Conservation (phyloP, 2,113 vertebrate species). For the Chaenocephalus aceratus region DNA sequence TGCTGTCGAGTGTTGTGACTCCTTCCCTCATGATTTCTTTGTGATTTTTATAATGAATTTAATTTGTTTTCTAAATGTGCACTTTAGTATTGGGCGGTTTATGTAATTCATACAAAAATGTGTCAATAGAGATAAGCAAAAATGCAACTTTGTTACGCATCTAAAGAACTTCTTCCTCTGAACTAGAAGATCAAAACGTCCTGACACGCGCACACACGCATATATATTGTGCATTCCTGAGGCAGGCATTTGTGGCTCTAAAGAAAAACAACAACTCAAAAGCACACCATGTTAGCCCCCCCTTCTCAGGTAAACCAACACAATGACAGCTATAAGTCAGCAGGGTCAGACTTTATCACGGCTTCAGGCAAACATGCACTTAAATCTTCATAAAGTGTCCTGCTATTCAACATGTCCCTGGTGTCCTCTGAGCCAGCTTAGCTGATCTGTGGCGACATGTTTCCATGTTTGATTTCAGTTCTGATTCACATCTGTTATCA, state of each 20-base stretch:
- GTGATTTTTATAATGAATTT: background rate
- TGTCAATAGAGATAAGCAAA: background rate
- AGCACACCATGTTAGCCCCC: constrained; percentile 11
- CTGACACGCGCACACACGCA: background rate
- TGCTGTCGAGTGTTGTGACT: background rate
- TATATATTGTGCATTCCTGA: constrained; percentile 45
- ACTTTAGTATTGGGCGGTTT: background rate
- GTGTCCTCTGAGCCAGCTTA: background rate
- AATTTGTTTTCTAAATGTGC: background rate
- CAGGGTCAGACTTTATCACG: constrained; percentile 24
- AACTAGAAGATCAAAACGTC: constrained; percentile 28
- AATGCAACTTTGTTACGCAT: constrained; percentile 1
- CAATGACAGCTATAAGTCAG: constrained; percentile 38
- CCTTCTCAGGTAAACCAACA: constrained; percentile 31
- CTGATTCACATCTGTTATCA: constrained; percentile 22
- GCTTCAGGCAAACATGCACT: constrained; percentile 25
- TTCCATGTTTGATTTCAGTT: constrained; percentile 19
- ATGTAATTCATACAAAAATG: background rate
- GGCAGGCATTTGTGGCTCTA: constrained; percentile 4
- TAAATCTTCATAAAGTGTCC: constrained; percentile 36
- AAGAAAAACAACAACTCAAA: constrained; percentile 48
- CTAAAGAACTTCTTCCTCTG: background rate
- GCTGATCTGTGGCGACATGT: constrained; percentile 24
- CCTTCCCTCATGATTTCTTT: background rate
- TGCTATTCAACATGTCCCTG: background rate